Evolutionary conservation across 2,888 invertebrate species (phyloP).

Genomic region (Xanthorhoe spadicearia): DNA sequence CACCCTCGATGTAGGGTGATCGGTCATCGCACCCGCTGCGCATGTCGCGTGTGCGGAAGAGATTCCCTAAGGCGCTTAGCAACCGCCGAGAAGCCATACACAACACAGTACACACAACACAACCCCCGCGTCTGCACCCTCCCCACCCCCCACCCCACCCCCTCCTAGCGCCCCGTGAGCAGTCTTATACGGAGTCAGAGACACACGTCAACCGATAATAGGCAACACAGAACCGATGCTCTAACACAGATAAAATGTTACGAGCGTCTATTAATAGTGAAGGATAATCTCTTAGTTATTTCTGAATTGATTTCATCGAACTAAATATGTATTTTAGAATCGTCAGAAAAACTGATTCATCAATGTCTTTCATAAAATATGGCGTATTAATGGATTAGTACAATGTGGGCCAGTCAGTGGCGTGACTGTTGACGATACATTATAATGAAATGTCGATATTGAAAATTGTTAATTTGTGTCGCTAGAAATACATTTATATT

Average conservation of each 20-base stretch:
- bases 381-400: too few relatives aligned
- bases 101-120: too few relatives aligned
- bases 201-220: conserved; percentile 7
- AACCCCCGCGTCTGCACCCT: neutral
- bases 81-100: conserved; percentile 29
- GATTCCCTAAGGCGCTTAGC: conserved; percentile 31
- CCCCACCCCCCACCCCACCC: neutral
- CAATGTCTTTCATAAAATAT: neutral
- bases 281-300: conserved; percentile 16
- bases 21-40: conserved; percentile 27
- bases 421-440: too few relatives aligned
- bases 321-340: neutral
- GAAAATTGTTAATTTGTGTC: too few relatives aligned
- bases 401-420: too few relatives aligned
- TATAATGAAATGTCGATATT: too few relatives aligned
- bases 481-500: too few relatives aligned
- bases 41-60: conserved; percentile 23
- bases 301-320: neutral
- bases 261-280: conserved; percentile 20
- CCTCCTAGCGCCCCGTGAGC: neutral
- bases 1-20: conserved; percentile 15
- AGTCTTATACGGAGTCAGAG: neutral
- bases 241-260: conserved; percentile 16
- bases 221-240: conserved; percentile 15
- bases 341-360: neutral